Base-by-base conservation (phyloP, 2,888 invertebrate species). In the Lissonota sp. region DNA sequence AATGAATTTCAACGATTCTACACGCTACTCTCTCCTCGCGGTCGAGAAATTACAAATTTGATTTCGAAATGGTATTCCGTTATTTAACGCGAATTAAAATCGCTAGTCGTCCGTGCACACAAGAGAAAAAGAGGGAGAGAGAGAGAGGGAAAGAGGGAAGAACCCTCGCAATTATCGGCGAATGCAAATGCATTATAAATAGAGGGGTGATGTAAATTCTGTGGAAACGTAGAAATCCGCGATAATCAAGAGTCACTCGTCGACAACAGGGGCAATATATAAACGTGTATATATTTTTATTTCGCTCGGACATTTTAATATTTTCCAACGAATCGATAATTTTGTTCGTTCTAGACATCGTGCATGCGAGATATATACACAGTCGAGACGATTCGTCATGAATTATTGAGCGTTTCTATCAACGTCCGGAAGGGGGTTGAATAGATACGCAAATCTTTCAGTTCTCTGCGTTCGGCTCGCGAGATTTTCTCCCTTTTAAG, bases 111-210 rank as follows among this genome's bases (percentile, higher is more conserved):
- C 26, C 26, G 26, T 26, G 26, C 26, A 26, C 26, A 26, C 26
- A 26, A 5, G 37, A 51, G 10, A 8, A 7, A 37, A 10, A 66
- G 7, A 42, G 12, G 10, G 57, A 6, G n/a, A n/a, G 6, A 46
- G 55, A 7, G 55, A 5, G 37, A 51, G 10, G 6, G 8, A 37
- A 10, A 66, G 7, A 42, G 12, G 10, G 57, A 6, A 57, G 37
- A 57, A 4, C 6, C 10, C n/a, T 57, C n/a, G 12, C n/a, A 76
- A 80, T 80, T 76, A 80, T 72, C 67, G 67, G 62, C 57, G 55
- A 72, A 76, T 69, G 69, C 62, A 67, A 80, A 76, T 63, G 58
- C 66, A 72, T 76, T 64, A 76, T 76, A 72, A 80, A 80, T 76
- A 72, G 39, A 62, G 10, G 40, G 42, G 72, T 55, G 66, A 57